A percentile compares a stretch with the other conserved stretches of the same genome.
phyloP scores from a whole-genome alignment of 2,797 vertebrate species.

The Sciurus carolinensis region DNA sequence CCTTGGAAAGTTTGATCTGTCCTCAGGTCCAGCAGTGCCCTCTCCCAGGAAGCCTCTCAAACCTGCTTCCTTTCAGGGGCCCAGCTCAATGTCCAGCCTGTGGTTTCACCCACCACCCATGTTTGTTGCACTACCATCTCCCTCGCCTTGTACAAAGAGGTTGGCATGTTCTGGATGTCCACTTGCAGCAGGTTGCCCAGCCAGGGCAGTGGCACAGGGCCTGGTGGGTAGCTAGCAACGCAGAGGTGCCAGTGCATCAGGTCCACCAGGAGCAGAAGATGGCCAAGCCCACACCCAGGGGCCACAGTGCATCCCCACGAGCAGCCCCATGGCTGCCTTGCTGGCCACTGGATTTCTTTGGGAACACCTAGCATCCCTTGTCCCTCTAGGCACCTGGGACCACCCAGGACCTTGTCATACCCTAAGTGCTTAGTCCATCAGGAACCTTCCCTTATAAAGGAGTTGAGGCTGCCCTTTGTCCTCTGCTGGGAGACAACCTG shows the following conservation, averaged over 20 bases:
- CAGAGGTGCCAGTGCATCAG: conserved; percentile 85
- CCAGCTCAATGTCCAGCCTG: too few species aligned
- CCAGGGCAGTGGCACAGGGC: conserved; percentile 83
- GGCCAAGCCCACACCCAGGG: conserved; percentile 69
- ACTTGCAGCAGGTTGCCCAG: conserved; percentile 85
- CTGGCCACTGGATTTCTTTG: neutral
- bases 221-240: conserved; percentile 80
- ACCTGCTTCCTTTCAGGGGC: neutral
- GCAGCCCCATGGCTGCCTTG: conserved; percentile 39
- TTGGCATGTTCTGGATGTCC: conserved; percentile 64
- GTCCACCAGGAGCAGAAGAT: conserved; percentile 86
- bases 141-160: conserved; percentile 78
- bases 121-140: too few species aligned
- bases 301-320: conserved; percentile 17
- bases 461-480: neutral
- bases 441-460: neutral
- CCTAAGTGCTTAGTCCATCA: rapidly evolving
- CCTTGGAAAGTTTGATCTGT: neutral
- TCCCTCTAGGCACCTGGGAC: neutral
- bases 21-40: neutral
- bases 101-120: too few species aligned
- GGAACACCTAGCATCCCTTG: neutral
- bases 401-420: neutral
- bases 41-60: rapidly evolving
- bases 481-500: neutral